A percentile compares a stretch with the other conserved stretches of the same genome.
These are phyloP conservation scores for Hylaea fasciaria DNA, from an alignment of 2,888 invertebrate species.

Conservation along the genomic window DNA sequence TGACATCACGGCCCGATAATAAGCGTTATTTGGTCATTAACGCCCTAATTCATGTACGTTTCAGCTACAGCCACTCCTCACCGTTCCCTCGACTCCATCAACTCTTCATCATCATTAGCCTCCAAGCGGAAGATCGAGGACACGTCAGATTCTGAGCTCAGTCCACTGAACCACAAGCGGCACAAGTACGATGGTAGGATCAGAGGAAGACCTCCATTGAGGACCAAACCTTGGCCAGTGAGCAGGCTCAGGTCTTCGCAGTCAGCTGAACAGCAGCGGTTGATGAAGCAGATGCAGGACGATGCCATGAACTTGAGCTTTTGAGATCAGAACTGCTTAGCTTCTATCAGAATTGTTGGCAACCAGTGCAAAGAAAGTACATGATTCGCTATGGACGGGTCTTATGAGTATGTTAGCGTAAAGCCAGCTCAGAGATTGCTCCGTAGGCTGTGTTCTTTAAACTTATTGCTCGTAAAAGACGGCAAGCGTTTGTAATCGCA, in stretches of 20 bases:
- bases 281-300: conserved; percentile 57
- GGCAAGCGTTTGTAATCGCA: no score
- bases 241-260: conserved; percentile 53
- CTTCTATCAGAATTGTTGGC: no score
- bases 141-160: conserved; percentile 63
- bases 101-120: conserved; percentile 60
- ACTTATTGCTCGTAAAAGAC: no score
- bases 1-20: no score
- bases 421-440: no score
- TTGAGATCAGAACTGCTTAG: conserved; percentile 37
- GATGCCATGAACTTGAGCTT: conserved; percentile 67
- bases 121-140: conserved; percentile 72
- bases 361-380: no score
- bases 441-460: no score
- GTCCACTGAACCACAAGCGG: conserved; percentile 76
- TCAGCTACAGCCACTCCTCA: conserved; percentile 62
- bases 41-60: conserved; percentile 30
- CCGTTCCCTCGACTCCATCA: conserved; percentile 54
- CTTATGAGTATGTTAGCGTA: no score
- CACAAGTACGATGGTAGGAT: conserved; percentile 75
- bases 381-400: no score
- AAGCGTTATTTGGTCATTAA: no score
- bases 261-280: conserved; percentile 64
- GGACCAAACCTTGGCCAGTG: conserved; percentile 39
- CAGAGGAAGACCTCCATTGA: conserved; percentile 72